A percentile compares a stretch with the other conserved stretches of the same genome.
Conservation (phyloP, 2,888 invertebrate species). For the Penaeus monodon region DNA sequence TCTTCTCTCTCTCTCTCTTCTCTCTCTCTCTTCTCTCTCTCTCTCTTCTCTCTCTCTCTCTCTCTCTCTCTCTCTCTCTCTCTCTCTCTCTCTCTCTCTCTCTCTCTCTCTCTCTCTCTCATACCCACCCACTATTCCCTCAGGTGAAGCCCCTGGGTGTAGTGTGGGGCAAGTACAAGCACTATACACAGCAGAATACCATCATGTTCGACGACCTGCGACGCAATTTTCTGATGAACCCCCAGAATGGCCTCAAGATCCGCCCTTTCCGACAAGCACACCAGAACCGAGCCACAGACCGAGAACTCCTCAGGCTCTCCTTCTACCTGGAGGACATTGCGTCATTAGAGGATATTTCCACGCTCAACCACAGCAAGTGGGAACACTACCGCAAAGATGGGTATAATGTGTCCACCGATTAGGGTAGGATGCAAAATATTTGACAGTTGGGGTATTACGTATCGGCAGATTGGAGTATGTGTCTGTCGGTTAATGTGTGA, state of each 20-base stretch:
- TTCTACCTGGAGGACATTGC: slow-evolving; percentile 87
- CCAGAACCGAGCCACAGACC: slow-evolving; percentile 84
- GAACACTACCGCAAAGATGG: slow-evolving; percentile 72
- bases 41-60: neutral
- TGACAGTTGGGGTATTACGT: too few species aligned
- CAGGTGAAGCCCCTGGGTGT: slow-evolving; percentile 94
- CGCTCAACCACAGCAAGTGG: slow-evolving; percentile 92
- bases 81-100: neutral
- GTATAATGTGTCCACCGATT: slow-evolving; percentile 38
- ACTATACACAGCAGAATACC: slow-evolving; percentile 90
- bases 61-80: neutral
- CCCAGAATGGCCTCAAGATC: slow-evolving; percentile 91
- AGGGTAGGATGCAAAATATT: too few species aligned
- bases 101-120: neutral
- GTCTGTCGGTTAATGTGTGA: too few species aligned
- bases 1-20: neutral
- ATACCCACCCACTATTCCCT: slow-evolving; percentile 55
- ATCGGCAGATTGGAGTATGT: too few species aligned
- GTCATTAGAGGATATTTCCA: slow-evolving; percentile 83
- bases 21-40: neutral
- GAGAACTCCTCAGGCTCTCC: slow-evolving; percentile 84
- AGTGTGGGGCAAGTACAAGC: slow-evolving; percentile 94
- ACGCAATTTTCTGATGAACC: slow-evolving; percentile 97
- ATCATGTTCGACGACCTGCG: slow-evolving; percentile 98
- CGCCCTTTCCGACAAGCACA: slow-evolving; percentile 92